Evolutionary conservation across 2,888 invertebrate species (phyloP).

Genomic region (Lutraria lutraria): DNA sequence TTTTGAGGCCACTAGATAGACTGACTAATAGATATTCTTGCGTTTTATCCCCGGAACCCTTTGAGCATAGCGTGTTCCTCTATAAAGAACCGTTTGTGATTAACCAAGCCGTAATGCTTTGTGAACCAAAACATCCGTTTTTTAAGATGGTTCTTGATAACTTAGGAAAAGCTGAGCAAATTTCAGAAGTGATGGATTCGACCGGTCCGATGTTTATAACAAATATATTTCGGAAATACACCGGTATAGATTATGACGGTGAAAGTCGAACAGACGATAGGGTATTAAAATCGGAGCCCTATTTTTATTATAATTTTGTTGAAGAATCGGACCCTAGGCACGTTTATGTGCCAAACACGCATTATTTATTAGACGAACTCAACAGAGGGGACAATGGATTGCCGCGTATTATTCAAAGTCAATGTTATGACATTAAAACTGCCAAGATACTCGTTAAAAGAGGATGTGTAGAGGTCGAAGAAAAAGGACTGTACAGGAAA

Average conservation of each 20-base stretch:
- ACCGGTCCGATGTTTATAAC: slow-evolving; percentile 77
- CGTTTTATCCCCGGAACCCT: slow-evolving; percentile 77
- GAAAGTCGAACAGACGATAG: background rate
- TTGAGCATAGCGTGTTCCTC: slow-evolving; percentile 74
- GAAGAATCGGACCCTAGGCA: slow-evolving; percentile 31
- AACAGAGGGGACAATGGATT: background rate
- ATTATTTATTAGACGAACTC: slow-evolving; percentile 43
- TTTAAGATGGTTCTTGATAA: slow-evolving; percentile 72
- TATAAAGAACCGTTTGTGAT: slow-evolving; percentile 68
- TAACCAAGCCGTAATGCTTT: slow-evolving; percentile 77
- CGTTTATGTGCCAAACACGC: slow-evolving; percentile 58
- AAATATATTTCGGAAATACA: slow-evolving; percentile 40
- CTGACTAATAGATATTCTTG: slow-evolving; percentile 71
- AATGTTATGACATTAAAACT: background rate
- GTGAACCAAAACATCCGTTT: slow-evolving; percentile 75
- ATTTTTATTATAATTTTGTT: slow-evolving; percentile 41
- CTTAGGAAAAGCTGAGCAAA: slow-evolving; percentile 68
- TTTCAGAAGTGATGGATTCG: slow-evolving; percentile 73
- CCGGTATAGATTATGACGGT: background rate
- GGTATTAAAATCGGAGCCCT: slow-evolving; percentile 42
- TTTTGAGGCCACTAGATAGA: slow-evolving; percentile 73
- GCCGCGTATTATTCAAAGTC: background rate
- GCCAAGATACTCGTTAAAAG: background rate
- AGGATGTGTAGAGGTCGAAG: background rate
- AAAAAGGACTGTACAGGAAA: background rate